These are phyloP conservation scores for Drosophila sordidula DNA, from an alignment of 2,888 invertebrate species.

Conservation along the genomic window DNA sequence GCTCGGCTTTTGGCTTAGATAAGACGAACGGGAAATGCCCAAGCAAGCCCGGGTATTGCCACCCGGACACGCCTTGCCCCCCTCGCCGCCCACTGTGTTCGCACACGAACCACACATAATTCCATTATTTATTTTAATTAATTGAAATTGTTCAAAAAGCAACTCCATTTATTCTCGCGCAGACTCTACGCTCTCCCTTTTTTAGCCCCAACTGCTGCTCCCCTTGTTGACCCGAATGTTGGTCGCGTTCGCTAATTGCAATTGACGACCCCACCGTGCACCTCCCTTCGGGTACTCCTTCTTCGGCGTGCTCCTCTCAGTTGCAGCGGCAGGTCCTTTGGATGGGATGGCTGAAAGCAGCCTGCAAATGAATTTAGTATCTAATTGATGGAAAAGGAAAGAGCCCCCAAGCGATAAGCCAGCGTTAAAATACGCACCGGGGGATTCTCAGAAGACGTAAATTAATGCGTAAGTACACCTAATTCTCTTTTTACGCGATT, in stretches of 20 bases:
- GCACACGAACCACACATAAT: conserved; percentile 48
- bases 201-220: background rate
- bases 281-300: too few species aligned
- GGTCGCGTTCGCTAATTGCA: conserved; percentile 56
- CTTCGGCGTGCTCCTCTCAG: too few species aligned
- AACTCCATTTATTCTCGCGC: conserved; percentile 9
- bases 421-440: background rate
- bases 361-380: conserved; percentile 7
- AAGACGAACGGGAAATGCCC: conserved; percentile 15
- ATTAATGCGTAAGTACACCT: too few species aligned
- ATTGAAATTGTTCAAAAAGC: conserved; percentile 65
- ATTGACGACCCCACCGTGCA: conserved; percentile 11
- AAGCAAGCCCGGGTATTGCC: background rate
- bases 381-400: conserved; percentile 30
- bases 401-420: conserved; percentile 3
- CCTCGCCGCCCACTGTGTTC: background rate
- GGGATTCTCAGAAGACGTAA: too few species aligned
- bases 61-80: background rate
- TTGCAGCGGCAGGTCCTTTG: background rate
- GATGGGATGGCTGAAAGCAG: background rate
- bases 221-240: conserved; percentile 58
- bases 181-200: background rate
- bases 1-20: conserved; percentile 48
- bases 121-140: conserved; percentile 75
- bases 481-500: too few species aligned